Percentiles rank a stretch among this genome's conserved stretches.
Conservation (phyloP, 1,140 invertebrate genomes). For the Belonocnema kinseyi region DNA sequence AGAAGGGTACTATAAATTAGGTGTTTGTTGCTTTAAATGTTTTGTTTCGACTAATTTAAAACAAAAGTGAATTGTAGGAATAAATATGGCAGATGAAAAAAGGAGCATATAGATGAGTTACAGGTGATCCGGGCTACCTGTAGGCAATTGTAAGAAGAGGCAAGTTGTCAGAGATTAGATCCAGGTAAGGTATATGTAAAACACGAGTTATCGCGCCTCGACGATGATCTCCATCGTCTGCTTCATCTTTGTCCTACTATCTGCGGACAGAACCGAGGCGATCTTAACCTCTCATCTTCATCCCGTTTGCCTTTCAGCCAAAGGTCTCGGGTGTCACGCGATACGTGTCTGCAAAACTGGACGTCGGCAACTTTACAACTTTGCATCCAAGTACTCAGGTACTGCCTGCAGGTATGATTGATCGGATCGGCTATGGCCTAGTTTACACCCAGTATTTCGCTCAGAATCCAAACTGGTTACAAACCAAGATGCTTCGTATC, state of each 20-base stretch:
- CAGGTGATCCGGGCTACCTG: no score
- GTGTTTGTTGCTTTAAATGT: no score
- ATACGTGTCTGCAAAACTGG: conserved; percentile 27
- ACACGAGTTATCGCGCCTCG: background rate
- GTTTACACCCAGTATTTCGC: background rate
- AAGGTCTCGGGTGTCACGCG: conserved; percentile 17
- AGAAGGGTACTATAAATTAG: no score
- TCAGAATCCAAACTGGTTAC: background rate
- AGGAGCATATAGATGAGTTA: no score
- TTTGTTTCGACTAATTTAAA: no score
- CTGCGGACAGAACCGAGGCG: conserved; percentile 1
- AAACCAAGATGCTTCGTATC: conserved; percentile 1
- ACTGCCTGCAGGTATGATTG: conserved; percentile 11
- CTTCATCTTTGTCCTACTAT: conserved; percentile 21
- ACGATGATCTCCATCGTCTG: background rate
- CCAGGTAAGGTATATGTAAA: no score
- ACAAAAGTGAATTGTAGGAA: no score
- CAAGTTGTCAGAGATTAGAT: no score
- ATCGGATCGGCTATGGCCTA: conserved; percentile 16
- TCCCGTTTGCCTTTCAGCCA: conserved; percentile 22
- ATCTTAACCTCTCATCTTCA: conserved; percentile 24
- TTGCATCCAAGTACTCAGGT: background rate
- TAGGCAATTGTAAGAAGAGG: no score
- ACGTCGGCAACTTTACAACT: conserved; percentile 23
- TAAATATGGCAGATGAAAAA: no score